Evolutionary conservation across 2,113 vertebrate species (phyloP).

Genomic region (Lagopus muta): DNA sequence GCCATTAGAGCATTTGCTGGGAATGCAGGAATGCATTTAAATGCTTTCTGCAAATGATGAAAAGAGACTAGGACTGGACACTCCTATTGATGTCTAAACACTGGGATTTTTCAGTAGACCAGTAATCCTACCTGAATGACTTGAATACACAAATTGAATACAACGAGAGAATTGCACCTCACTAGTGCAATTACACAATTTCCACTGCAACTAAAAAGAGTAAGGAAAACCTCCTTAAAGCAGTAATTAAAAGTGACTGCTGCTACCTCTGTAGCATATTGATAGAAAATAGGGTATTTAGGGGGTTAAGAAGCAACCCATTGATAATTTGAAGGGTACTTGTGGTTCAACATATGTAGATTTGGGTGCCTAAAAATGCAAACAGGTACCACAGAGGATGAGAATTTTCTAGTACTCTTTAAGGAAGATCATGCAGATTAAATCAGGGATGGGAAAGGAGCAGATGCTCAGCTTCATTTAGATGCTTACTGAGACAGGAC

Average conservation of each 20-base stretch:
- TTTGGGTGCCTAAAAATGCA: background rate
- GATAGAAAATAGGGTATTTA: background rate
- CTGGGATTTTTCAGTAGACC: background rate
- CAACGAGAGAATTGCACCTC: fast-evolving
- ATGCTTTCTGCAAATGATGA: background rate
- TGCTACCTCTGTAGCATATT: background rate
- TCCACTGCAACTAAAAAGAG: background rate
- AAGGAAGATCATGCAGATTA: background rate
- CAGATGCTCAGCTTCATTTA: background rate
- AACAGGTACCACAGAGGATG: background rate
- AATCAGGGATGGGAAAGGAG: background rate
- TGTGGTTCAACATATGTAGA: background rate
- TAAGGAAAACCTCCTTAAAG: background rate
- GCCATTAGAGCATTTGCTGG: background rate
- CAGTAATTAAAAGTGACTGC: background rate
- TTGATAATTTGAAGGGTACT: background rate
- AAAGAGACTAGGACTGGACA: background rate
- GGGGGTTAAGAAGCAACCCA: background rate
- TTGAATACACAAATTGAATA: background rate
- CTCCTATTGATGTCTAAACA: background rate
- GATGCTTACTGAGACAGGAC: background rate
- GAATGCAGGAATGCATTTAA: fast-evolving
- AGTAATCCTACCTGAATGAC: background rate
- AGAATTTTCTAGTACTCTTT: background rate
- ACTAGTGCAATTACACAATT: background rate